Base-by-base conservation (phyloP, 1,140 invertebrate genomes). In the Brachionus rotundiformis region DNA sequence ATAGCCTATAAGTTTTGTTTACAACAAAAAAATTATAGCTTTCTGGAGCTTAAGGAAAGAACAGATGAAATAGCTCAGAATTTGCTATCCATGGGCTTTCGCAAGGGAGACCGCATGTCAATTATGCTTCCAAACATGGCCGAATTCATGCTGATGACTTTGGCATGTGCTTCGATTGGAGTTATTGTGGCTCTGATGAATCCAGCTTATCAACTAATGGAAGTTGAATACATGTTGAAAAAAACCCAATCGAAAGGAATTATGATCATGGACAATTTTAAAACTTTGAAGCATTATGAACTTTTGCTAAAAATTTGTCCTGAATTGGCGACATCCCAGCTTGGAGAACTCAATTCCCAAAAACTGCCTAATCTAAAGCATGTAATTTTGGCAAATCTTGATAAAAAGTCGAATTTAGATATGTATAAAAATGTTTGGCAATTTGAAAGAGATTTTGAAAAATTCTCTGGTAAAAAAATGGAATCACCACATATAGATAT, bases 1-100 rank as follows among this genome's bases (percentile, higher is more conserved):
- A 54, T 79, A 19, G 76, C 76, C 36, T 79, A 79, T 41, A 63
- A 63, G 36, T 79, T 79, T 63, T 63, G 47, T 33, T n/a, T 59
- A 23, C 44, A 63, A n/a, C n/a, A 31, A 44, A 27, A 41, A 47
- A 61, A 23, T 13, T 81, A 25, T 7, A 39, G 54, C n/a, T 81
- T 39, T 31, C n/a, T 31, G 10, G 33, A 63, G 31, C 54, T 81
- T 11, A 81, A 65, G 29, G 31, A 81, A 29, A 11, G 36, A 16
- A 23, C 63, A 2, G 79, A 81, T 68, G 54, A 44, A 16, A 68
- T 81, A 68, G 79, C 79, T 10, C 54, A 63, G 29, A 41, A 63
- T 68, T 36, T 81, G n/a, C 11, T 81, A 6, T 16, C 61, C 1
- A 25, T 81, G 11, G 79, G 79, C 29, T 81, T 81, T 41, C 7